phyloP scores from a whole-genome alignment of 2,888 invertebrate genomes.

The Tridacna gigas region DNA sequence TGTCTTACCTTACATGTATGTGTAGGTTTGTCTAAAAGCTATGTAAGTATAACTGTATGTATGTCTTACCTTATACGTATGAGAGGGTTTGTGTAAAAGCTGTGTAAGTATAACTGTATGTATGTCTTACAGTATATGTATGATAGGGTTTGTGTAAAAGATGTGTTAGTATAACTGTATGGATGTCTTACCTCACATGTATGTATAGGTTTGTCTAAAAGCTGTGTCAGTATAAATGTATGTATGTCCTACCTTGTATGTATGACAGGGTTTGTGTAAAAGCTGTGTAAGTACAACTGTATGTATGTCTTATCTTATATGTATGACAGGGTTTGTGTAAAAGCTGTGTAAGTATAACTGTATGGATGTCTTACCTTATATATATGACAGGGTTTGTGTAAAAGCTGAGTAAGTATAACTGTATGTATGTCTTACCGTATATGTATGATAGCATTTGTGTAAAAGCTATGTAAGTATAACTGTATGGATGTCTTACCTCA shows the following conservation, averaged over 20 bases:
- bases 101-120: too few species aligned
- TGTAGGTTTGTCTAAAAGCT: conserved; percentile 50
- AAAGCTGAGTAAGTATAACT: background rate
- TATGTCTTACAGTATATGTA: background rate
- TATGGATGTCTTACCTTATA: background rate
- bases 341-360: too few species aligned
- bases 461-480: background rate
- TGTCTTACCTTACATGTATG: conserved; percentile 56
- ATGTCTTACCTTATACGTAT: background rate
- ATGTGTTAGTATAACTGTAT: background rate
- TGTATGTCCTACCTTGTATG: conserved; percentile 68
- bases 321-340: conserved; percentile 62
- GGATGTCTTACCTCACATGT: background rate
- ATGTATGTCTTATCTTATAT: conserved; percentile 63
- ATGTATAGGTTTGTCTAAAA: background rate
- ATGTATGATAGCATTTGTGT: background rate
- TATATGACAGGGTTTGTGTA: background rate
- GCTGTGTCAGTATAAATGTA: background rate
- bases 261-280: conserved; percentile 70
- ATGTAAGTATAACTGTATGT: too few species aligned
- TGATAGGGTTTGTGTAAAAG: background rate
- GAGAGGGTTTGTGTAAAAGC: background rate
- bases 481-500: conserved; percentile 66
- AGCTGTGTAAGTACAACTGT: conserved; percentile 73
- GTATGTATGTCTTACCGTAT: background rate